Evolutionary conservation across 1,140 invertebrate species (phyloP).

Genomic region (Diorhabda sublineata): DNA sequence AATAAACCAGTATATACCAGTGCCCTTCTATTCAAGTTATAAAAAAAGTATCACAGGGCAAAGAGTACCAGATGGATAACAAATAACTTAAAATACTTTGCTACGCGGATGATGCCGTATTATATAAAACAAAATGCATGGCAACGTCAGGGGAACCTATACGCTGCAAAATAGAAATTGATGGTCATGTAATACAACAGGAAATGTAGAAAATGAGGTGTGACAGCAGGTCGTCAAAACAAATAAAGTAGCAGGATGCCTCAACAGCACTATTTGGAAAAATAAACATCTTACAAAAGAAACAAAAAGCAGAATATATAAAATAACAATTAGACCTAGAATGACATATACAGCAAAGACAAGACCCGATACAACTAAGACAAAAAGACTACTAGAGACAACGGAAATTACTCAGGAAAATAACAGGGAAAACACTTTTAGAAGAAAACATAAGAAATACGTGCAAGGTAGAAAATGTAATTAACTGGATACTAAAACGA

Average conservation of each 20-base stretch:
- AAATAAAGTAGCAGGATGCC: background rate
- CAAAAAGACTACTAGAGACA: background rate
- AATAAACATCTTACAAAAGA: background rate
- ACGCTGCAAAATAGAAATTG: background rate
- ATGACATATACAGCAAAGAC: background rate
- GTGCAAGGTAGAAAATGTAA: background rate
- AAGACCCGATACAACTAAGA: background rate
- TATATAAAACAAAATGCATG: background rate
- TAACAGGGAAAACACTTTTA: background rate
- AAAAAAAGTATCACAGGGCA: background rate
- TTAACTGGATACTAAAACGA: background rate
- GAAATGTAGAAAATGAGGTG: background rate
- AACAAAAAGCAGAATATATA: background rate
- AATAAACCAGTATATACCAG: background rate
- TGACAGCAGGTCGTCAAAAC: background rate
- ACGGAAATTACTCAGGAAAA: background rate
- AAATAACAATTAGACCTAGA: background rate
- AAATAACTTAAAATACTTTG: too few relatives aligned
- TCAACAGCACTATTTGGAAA: background rate
- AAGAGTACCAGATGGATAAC: background rate
- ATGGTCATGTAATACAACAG: background rate
- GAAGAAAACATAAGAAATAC: background rate
- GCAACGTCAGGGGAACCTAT: background rate
- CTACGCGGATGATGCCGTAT: background rate
- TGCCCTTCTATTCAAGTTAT: background rate